Evolutionary conservation across 2,797 vertebrate species (phyloP), one percentile per base, ranked within the genome.

Genomic region (Poeciliopsis presidionis): DNA sequence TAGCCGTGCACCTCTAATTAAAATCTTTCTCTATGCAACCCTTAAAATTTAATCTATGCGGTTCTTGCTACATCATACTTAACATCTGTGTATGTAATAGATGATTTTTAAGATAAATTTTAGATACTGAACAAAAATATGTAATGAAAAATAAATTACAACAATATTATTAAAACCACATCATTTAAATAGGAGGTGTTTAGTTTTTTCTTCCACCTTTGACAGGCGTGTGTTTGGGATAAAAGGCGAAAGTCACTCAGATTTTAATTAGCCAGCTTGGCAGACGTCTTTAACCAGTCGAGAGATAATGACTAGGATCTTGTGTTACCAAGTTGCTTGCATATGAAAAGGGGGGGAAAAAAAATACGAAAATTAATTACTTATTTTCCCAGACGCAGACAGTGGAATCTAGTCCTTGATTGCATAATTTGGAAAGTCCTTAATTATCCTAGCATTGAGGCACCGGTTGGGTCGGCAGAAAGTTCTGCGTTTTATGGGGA

Each of bases 251-350:
- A 67, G 57, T 73, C 72, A 76, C 76, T 92, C 65, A 78, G 65
- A 73, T 88, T 91, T 91, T 92, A 92, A 94, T 93, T 89, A 91
- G 89, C 83, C 83, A 75, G 76, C 77, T 82, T 81, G 81, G 89
- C 83, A 85, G 83, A 82, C 84, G 81, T 79, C 81, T 90, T 91
- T 87, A 73, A 88, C 84, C 79, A 88, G 85, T 87, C 70, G 87
- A 84, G 86, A 81, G 88, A 91, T 91, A 89, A 93, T 93, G 86
- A 92, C 79, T 73, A 65, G 74, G 79, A 87, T 87, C 81, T 74
- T 77, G 71, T 71, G 88, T 88, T 92, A 84, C 67, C 79, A 81
- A 83, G 84, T 87, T 67, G 63, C 53, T 76, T 81, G 78, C 77
- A 76, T 88, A 86, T 86, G 86, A 86, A 90, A 83, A 69, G 81